These are phyloP conservation scores for Antheraea yamamai DNA, from an alignment of 2,888 invertebrate genomes.

Conservation along the genomic window DNA sequence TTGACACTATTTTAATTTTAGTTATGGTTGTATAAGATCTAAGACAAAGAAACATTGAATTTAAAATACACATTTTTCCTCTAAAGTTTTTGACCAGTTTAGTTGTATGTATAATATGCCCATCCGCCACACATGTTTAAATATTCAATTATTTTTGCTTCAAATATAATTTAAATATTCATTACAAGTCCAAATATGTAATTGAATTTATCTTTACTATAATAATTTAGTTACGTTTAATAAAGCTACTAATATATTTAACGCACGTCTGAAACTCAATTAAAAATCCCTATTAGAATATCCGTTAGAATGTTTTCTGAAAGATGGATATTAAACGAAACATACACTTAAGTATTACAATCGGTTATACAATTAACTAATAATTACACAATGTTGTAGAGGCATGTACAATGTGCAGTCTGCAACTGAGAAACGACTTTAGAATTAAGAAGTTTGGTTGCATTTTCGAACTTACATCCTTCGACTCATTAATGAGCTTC, in stretches of 20 bases:
- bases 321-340: slow-evolving; percentile 8
- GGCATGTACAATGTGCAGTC: slow-evolving; percentile 25
- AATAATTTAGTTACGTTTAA: background rate
- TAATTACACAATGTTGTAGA: slow-evolving; percentile 65
- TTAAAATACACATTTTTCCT: too few species aligned
- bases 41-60: too few species aligned
- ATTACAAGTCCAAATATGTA: background rate
- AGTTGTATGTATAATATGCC: too few species aligned
- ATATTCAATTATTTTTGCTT: background rate
- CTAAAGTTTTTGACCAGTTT: too few species aligned
- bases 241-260: background rate
- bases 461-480: slow-evolving; percentile 44
- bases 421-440: slow-evolving; percentile 50
- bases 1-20: too few species aligned
- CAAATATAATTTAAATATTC: background rate
- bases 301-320: background rate
- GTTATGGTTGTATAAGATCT: too few species aligned
- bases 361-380: slow-evolving; percentile 66
- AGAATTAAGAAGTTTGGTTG: slow-evolving; percentile 40
- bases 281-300: background rate
- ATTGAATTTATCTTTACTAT: background rate
- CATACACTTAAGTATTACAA: slow-evolving; percentile 29
- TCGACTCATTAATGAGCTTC: slow-evolving; percentile 68
- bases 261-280: background rate
- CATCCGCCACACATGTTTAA: background rate